Evolutionary conservation across 1,140 invertebrate genomes (phyloP).

Genomic region (Heliconius hermathena): DNA sequence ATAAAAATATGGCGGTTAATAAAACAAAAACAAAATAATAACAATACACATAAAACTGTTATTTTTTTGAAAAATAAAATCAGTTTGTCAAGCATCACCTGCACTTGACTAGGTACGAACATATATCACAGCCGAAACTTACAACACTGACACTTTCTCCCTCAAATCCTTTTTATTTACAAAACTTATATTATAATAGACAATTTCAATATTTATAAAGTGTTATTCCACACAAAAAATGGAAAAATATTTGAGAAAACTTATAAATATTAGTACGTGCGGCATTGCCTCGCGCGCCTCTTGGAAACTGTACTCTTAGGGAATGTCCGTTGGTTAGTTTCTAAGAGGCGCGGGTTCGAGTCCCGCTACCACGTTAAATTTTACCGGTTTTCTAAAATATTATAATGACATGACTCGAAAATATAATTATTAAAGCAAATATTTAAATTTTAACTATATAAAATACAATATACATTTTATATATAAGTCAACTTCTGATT

Average conservation of each 20-base stretch:
- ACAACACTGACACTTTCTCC: neutral
- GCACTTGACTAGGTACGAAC: slow-evolving; percentile 40
- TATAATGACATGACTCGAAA: neutral
- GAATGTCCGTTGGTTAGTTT: no score
- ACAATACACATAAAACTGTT: neutral
- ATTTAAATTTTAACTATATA: no score
- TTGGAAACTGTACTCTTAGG: no score
- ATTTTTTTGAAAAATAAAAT: slow-evolving; percentile 18
- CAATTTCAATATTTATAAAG: no score
- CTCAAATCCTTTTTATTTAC: neutral
- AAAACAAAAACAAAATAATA: neutral
- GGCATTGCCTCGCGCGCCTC: no score
- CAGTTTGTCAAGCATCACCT: slow-evolving; percentile 29
- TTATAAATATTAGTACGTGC: no score
- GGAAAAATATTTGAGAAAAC: no score
- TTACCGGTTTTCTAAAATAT: no score
- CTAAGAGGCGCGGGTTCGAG: no score
- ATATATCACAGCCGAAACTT: slow-evolving; percentile 33
- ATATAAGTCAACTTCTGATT: neutral
- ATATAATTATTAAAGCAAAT: neutral
- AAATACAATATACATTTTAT: neutral
- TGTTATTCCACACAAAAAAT: no score
- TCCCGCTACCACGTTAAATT: no score
- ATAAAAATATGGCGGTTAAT: neutral
- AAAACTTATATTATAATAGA: neutral